Base-by-base conservation (phyloP, 1,140 invertebrate species). In the Andrena cerasifolii region DNA sequence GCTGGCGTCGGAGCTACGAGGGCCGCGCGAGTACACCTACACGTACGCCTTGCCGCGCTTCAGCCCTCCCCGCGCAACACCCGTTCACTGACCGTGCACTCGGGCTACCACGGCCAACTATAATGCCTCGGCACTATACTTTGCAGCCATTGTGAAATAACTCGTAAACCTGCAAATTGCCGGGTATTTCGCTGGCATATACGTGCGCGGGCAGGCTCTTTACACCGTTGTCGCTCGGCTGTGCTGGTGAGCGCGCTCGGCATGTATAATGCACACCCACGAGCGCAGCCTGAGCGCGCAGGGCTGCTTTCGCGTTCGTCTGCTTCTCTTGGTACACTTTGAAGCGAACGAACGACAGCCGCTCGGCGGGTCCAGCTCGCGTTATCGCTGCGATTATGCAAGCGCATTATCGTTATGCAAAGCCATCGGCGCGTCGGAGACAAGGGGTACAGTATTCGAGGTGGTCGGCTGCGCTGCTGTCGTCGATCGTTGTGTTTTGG, bases 131-230 rank as follows among this genome's bases (percentile, higher is more conserved):
- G 85, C 87, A 90, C 90, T 91, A 91, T 93, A 92, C 91, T 92
- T 93, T 92, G 90, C 90, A 92, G 91, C 92, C 92, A 93, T 93
- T 93, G 92, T 91, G 91, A 92, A 93, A 92, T 93, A 93, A 92
- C 92, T 93, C 92, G 91, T 93, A 92, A 93, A 92, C 83, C 91
- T 91, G 91, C 91, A 93, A 93, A 93, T 92, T 93, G 91, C 91
- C 80, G 87, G 91, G 89, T 91, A 91, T 93, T 92, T 90, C 88
- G 84, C 87, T 89, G 78, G 86, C 88, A 88, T 87, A 89, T 89
- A 86, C 86, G 82, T 86, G 77, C 75, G 79, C 54, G 53, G 54
- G 75, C 8, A 51, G 49, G 56, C 56, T 77, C 65, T 82, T 82
- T 79, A 63, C 75, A 63, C 78, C 51, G 54, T 40, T 26, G 33